Evolutionary conservation across 1,140 invertebrate genomes (phyloP).

Genomic region (Thaumatotibia leucotreta): DNA sequence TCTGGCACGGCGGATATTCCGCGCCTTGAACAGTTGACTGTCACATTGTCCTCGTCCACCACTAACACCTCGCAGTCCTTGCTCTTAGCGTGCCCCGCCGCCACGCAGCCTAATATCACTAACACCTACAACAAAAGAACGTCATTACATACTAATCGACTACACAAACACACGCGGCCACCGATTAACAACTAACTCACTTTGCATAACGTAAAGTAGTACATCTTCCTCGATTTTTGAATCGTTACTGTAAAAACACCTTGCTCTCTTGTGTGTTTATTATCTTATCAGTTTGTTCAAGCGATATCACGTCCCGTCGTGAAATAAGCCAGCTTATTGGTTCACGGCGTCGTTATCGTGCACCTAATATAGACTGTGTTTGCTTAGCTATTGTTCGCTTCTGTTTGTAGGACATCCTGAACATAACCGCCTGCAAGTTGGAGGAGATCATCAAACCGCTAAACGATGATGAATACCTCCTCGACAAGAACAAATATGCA

Average conservation of each 20-base stretch:
- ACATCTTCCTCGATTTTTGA: slow-evolving; percentile 60
- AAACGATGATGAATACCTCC: slow-evolving; percentile 54
- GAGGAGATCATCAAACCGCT: slow-evolving; percentile 74
- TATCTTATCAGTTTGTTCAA: slow-evolving; percentile 64
- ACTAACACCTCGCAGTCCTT: slow-evolving; percentile 49
- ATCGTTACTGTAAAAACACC: slow-evolving; percentile 55
- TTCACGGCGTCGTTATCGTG: slow-evolving; percentile 52
- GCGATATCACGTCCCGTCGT: slow-evolving; percentile 61
- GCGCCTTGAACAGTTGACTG: slow-evolving; percentile 60
- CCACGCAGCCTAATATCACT: slow-evolving; percentile 57
- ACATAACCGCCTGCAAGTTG: slow-evolving; percentile 66
- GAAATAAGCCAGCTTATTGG: slow-evolving; percentile 61
- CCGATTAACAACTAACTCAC: slow-evolving; percentile 45
- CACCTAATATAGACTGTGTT: slow-evolving; percentile 42
- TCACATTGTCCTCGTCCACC: slow-evolving; percentile 54
- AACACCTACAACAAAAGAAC: slow-evolving; percentile 65
- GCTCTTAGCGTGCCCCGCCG: slow-evolving; percentile 34
- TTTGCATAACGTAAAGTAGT: slow-evolving; percentile 32
- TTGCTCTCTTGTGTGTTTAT: slow-evolving; percentile 40
- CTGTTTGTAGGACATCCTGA: slow-evolving; percentile 71
- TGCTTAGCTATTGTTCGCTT: slow-evolving; percentile 44
- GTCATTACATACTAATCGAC: slow-evolving; percentile 28
- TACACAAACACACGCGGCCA: slow-evolving; percentile 21
- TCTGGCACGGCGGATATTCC: slow-evolving; percentile 44
- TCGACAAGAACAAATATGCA: slow-evolving; percentile 56